phyloP scores from a whole-genome alignment of 2,113 vertebrate genomes.

The Lamprologus tigripictilis region DNA sequence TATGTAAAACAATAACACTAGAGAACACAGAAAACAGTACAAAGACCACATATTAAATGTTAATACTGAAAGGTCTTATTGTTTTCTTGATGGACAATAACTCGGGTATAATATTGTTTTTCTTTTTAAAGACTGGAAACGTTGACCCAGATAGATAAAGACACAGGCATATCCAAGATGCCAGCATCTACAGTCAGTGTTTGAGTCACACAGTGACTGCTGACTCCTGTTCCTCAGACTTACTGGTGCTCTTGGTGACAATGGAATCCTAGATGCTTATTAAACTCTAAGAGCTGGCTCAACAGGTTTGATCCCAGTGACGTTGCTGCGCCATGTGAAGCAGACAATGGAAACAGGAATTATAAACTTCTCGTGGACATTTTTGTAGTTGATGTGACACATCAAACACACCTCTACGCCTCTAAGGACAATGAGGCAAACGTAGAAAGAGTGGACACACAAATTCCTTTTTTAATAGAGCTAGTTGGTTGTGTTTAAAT shows the following conservation, averaged over 20 bases:
- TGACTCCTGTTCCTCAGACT: not conserved
- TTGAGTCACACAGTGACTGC: not conserved
- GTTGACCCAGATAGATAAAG: not conserved
- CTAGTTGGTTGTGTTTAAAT: not conserved
- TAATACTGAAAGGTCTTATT: not conserved
- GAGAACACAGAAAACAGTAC: not conserved
- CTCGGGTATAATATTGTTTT: accelerated
- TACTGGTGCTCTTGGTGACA: not conserved
- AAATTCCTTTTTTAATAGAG: not conserved
- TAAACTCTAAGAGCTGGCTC: not conserved
- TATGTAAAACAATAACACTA: not conserved
- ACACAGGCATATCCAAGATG: not conserved
- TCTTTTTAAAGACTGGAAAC: not conserved
- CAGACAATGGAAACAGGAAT: not conserved
- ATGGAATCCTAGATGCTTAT: not conserved
- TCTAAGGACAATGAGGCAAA: not conserved
- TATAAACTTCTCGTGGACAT: not conserved
- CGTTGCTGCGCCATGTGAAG: not conserved
- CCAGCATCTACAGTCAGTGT: not conserved
- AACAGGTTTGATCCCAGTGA: not conserved
- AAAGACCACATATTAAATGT: not conserved
- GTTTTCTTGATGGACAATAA: not conserved
- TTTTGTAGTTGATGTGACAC: not conserved
- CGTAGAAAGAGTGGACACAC: not conserved
- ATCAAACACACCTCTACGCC: not conserved